Conservation (phyloP, 2,888 invertebrate genomes). For the Tyria jacobaeae region DNA sequence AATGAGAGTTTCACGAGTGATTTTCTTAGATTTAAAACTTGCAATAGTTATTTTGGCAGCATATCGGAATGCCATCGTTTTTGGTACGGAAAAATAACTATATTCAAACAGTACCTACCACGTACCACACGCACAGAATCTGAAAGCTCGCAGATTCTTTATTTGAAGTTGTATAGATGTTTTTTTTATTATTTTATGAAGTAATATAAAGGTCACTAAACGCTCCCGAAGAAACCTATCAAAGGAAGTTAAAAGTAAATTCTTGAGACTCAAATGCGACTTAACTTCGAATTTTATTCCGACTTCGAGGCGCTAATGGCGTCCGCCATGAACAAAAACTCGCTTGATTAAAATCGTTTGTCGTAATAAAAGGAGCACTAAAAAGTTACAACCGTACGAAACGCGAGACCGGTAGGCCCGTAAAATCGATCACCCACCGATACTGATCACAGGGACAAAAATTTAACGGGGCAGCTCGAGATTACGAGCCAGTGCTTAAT, state of each 20-base stretch:
- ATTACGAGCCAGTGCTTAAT: slow-evolving; percentile 72
- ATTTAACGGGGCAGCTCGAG: slow-evolving; percentile 73
- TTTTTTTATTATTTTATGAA: slow-evolving; percentile 63
- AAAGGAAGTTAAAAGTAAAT: slow-evolving; percentile 80
- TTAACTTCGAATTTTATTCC: slow-evolving; percentile 80
- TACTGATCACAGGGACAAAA: slow-evolving; percentile 81
- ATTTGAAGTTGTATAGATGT: slow-evolving; percentile 53
- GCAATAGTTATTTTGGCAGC: slow-evolving; percentile 51
- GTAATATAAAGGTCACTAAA: slow-evolving; percentile 57
- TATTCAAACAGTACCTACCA: slow-evolving; percentile 17
- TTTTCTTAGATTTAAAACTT: slow-evolving; percentile 64
- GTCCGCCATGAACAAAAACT: slow-evolving; percentile 81
- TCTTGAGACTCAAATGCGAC: slow-evolving; percentile 76
- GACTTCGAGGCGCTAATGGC: slow-evolving; percentile 79
- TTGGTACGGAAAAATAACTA: slow-evolving; percentile 23
- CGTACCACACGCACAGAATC: slow-evolving; percentile 22
- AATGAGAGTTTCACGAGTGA: slow-evolving; percentile 71
- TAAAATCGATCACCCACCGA: slow-evolving; percentile 82
- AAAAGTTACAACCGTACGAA: slow-evolving; percentile 84
- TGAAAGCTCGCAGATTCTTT: slow-evolving; percentile 29
- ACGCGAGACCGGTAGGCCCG: slow-evolving; percentile 79
- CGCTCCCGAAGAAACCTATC: slow-evolving; percentile 67
- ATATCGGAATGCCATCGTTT: slow-evolving; percentile 35
- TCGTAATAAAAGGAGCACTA: slow-evolving; percentile 85
- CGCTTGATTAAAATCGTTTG: slow-evolving; percentile 87